Conservation (phyloP, 2,888 invertebrate species). For the Ichneumon xanthorius region DNA sequence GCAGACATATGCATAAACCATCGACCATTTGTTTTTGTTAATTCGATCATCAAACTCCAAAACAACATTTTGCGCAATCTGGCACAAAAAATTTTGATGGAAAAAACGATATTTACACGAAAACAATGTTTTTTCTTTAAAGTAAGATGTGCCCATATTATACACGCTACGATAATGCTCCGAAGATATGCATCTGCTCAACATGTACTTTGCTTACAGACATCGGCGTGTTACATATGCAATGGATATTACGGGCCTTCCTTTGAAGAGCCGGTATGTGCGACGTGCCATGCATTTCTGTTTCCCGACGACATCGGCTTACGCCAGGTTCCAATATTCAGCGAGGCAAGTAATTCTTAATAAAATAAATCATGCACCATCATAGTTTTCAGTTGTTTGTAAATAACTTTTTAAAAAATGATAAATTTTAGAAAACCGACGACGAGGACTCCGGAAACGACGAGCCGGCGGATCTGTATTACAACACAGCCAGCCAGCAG, state of each 20-base stretch:
- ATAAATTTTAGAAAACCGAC: constrained; percentile 89
- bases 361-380: not conserved
- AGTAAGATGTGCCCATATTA: not conserved
- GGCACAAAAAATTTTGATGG: too few relatives aligned
- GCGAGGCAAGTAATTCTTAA: constrained; percentile 80
- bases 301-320: constrained; percentile 91
- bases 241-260: constrained; percentile 97
- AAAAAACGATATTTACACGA: too few relatives aligned
- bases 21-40: too few relatives aligned
- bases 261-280: constrained; percentile 96
- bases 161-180: not conserved
- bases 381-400: not conserved
- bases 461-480: constrained; percentile 92
- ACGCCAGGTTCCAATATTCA: constrained; percentile 84
- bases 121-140: too few relatives aligned
- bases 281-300: constrained; percentile 96
- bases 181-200: not conserved
- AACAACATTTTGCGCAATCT: too few relatives aligned
- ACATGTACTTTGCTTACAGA: constrained; percentile 85
- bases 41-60: too few relatives aligned
- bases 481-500: constrained; percentile 85
- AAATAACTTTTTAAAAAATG: too few relatives aligned
- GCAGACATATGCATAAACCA: too few relatives aligned
- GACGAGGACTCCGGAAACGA: constrained; percentile 98
- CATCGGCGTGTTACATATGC: constrained; percentile 92